Conservation (phyloP, 2,113 vertebrate species). For the Baryphthengus martii region DNA sequence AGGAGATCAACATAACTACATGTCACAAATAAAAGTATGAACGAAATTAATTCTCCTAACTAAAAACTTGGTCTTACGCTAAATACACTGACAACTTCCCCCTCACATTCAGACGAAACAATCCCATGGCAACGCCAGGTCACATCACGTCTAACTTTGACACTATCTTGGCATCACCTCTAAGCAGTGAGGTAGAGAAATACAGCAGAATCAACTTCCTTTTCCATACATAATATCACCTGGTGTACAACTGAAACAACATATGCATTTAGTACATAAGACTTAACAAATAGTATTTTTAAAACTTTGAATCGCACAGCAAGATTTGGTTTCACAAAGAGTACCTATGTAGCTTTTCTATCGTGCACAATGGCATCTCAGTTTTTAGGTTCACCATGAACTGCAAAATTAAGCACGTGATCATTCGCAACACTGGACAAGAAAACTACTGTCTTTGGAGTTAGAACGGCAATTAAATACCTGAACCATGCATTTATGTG, state of each 20-base stretch:
- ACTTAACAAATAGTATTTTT: neutral
- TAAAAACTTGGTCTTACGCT: neutral
- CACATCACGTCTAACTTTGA: neutral
- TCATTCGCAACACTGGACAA: neutral
- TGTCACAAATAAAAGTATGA: neutral
- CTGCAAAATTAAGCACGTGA: neutral
- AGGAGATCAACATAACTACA: neutral
- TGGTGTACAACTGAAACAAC: neutral
- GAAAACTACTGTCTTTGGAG: neutral
- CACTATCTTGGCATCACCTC: neutral
- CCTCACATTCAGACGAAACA: neutral
- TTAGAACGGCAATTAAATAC: neutral
- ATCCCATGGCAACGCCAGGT: neutral
- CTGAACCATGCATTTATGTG: neutral
- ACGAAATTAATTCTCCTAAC: neutral
- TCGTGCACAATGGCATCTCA: neutral
- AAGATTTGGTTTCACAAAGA: neutral
- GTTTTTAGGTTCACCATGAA: neutral
- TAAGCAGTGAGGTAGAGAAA: neutral
- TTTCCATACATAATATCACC: too few relatives aligned
- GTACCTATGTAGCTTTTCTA: neutral
- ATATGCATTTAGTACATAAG: accelerated
- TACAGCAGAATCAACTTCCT: neutral
- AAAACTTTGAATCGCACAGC: neutral
- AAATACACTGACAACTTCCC: neutral